These are phyloP conservation scores for Rafetus swinhoei DNA, from an alignment of 2,113 vertebrate genomes.

Conservation along the genomic window DNA sequence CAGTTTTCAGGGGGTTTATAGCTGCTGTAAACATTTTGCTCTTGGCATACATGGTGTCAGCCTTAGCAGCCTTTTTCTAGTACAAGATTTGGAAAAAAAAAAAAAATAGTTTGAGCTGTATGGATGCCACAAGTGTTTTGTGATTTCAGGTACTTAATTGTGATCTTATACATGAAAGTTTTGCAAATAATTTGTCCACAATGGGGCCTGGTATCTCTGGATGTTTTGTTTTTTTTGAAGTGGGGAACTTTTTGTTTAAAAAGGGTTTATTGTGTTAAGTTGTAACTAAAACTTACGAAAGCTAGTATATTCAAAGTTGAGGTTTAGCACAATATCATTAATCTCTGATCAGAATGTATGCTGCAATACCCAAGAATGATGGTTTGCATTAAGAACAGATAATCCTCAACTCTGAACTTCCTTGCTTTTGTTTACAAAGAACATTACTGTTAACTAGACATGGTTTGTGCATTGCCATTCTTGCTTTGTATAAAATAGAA, in stretches of 20 bases:
- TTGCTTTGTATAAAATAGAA: conserved; percentile 18
- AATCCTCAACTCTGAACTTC: background rate
- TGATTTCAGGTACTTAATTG: conserved; percentile 74
- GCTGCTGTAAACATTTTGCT: conserved; percentile 71
- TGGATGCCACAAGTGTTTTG: conserved; percentile 71
- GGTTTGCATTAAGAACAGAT: background rate
- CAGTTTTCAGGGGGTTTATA: conserved; percentile 73
- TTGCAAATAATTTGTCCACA: conserved; percentile 68
- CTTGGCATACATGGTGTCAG: conserved; percentile 67
- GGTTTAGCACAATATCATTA: conserved; percentile 8
- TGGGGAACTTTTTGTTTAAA: conserved; percentile 8
- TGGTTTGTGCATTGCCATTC: conserved; percentile 2
- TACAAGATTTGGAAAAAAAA: conserved; percentile 42
- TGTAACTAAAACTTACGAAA: conserved; percentile 16
- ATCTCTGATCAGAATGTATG: background rate
- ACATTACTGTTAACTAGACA: background rate
- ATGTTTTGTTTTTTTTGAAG: conserved; percentile 45
- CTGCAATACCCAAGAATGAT: background rate
- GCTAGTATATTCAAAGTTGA: conserved; percentile 26
- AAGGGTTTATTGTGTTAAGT: conserved; percentile 8
- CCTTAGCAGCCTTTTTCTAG: conserved; percentile 70
- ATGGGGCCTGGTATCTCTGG: conserved; percentile 45
- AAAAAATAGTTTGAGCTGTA: conserved; percentile 63
- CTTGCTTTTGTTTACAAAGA: background rate
- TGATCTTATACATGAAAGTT: conserved; percentile 65